Evolutionary conservation across 2,113 vertebrate genomes (phyloP).

Genomic region (Isurus oxyrinchus): DNA sequence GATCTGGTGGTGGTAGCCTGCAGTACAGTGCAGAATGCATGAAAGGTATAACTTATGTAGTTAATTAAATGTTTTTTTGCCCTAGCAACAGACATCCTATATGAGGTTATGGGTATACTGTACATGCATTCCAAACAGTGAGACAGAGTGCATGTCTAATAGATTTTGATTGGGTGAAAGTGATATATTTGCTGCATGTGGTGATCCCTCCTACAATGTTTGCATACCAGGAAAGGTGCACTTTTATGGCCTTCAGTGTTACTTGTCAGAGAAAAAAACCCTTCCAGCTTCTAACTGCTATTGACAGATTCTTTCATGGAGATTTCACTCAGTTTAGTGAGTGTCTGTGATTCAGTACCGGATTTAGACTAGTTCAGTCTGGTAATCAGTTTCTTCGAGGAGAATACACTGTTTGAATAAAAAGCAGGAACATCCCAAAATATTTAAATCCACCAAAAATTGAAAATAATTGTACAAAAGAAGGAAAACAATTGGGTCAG

Average conservation of each 20-base stretch:
- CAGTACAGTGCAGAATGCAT: neutral
- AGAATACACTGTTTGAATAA: neutral
- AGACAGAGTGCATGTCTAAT: neutral
- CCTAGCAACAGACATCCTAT: neutral
- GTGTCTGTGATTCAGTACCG: neutral
- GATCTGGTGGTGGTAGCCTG: neutral
- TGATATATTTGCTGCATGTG: neutral
- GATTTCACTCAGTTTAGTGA: neutral
- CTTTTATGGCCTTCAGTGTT: neutral
- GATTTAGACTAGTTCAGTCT: neutral
- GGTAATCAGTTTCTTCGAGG: neutral
- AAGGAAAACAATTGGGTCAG: neutral
- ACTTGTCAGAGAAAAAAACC: neutral
- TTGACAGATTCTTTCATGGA: neutral
- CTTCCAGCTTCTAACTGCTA: neutral
- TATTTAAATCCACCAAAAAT: neutral
- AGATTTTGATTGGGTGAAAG: neutral
- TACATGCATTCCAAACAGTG: neutral
- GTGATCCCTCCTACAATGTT: neutral
- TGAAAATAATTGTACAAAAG: neutral
- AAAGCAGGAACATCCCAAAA: neutral
- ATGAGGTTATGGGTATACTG: neutral
- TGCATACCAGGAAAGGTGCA: neutral
- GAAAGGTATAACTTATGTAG: neutral
- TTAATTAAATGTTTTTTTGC: neutral